Percentiles rank a stretch among this genome's conserved stretches.
These are phyloP conservation scores for Tokudaia tokunoshimensis DNA, from an alignment of 2,797 vertebrate genomes.

Conservation along the genomic window DNA sequence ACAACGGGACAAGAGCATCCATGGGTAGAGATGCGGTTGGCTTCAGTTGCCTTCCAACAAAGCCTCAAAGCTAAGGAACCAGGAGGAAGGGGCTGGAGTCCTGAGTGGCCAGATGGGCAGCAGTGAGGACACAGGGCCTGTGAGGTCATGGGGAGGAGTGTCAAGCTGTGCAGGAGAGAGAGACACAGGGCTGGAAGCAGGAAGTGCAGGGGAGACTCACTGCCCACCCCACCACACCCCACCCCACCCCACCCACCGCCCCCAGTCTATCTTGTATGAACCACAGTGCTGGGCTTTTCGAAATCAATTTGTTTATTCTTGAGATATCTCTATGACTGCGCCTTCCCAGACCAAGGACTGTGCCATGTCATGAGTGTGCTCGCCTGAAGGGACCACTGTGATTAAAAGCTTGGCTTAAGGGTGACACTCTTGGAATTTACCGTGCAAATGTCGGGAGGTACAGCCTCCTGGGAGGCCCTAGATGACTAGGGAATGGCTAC, in stretches of 20 bases:
- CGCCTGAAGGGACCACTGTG: background rate
- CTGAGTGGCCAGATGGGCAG: background rate
- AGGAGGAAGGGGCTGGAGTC: background rate
- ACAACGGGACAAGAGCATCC: background rate
- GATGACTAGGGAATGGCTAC: background rate
- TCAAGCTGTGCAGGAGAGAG: background rate
- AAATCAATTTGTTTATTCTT: background rate
- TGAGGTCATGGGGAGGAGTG: background rate
- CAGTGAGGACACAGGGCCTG: background rate
- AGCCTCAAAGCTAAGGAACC: background rate
- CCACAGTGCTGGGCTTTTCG: background rate
- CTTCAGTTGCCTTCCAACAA: background rate
- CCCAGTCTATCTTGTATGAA: background rate
- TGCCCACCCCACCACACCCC: too few species aligned
- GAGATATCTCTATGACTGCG: background rate
- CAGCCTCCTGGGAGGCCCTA: too few species aligned
- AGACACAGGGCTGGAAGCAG: background rate
- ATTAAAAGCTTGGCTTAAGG: background rate
- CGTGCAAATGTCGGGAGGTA: accelerated
- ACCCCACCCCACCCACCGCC: too few species aligned
- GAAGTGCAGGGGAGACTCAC: background rate
- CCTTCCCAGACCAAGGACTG: background rate
- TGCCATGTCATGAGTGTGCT: background rate
- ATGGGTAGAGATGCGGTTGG: background rate
- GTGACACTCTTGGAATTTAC: background rate